Conservation (phyloP, 2,797 vertebrate species). For the Pitangus sulphuratus region DNA sequence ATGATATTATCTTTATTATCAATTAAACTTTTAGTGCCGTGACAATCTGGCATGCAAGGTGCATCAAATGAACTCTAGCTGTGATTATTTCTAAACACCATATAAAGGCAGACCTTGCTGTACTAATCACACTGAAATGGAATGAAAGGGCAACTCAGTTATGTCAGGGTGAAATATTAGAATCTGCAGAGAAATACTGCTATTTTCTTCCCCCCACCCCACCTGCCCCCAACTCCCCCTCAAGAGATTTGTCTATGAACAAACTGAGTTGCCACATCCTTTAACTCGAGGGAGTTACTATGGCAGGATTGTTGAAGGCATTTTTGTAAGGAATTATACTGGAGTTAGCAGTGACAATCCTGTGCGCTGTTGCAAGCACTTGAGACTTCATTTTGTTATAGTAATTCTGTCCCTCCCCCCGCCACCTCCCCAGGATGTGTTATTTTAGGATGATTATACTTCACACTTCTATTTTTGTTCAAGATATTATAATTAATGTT, state of each 20-base stretch:
- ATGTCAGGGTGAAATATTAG: neutral
- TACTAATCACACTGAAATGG: conserved; percentile 46
- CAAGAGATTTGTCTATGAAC: neutral
- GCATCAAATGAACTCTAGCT: conserved; percentile 56
- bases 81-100: conserved; percentile 64
- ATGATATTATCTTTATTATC: conserved; percentile 66
- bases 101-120: conserved; percentile 37
- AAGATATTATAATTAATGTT: neutral
- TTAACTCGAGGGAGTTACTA: neutral
- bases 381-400: neutral
- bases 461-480: conserved; percentile 4
- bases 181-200: neutral
- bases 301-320: neutral
- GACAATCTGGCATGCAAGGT: conserved; percentile 62
- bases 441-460: conserved; percentile 23
- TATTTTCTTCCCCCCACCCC: neutral
- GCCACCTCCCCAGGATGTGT: neutral
- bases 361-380: neutral
- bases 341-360: neutral
- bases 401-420: neutral
- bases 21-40: conserved; percentile 75
- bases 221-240: rapidly evolving
- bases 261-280: neutral
- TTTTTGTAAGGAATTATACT: neutral
- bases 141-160: neutral